These are phyloP conservation scores for Heterocephalus glaber DNA, from an alignment of 2,113 vertebrate genomes.

Conservation along the genomic window DNA sequence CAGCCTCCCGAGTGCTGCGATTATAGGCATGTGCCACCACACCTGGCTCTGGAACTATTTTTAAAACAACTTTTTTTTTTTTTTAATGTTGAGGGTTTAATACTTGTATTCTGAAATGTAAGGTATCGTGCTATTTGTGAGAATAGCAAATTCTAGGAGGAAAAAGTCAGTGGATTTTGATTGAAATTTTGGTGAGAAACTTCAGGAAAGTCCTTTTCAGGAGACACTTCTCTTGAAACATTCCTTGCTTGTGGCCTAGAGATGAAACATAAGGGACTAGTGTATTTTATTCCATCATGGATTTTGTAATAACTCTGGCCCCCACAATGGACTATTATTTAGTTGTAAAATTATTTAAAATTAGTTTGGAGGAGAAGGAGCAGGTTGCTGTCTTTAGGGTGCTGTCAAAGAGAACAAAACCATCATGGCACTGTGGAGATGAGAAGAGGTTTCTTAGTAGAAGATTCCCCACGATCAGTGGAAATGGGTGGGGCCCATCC, in stretches of 20 bases:
- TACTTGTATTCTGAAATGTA: not conserved
- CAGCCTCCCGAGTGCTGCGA: no score
- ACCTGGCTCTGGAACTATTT: no score
- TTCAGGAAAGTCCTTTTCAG: not conserved
- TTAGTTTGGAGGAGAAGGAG: not conserved
- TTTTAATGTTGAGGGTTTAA: not conserved
- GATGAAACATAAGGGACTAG: not conserved
- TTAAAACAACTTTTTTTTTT: no score
- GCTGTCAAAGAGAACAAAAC: not conserved
- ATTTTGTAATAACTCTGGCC: not conserved
- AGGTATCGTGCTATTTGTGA: not conserved
- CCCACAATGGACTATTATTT: not conserved
- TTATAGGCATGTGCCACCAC: no score
- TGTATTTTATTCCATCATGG: not conserved
- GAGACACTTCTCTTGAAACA: not conserved
- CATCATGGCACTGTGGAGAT: not conserved
- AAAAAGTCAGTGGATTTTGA: not conserved
- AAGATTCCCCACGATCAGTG: not conserved
- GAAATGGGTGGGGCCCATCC: not conserved
- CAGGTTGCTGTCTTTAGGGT: not conserved
- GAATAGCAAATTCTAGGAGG: not conserved
- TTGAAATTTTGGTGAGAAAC: not conserved
- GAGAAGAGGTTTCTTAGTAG: not conserved
- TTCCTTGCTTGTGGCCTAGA: not conserved
- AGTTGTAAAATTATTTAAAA: not conserved